These are phyloP conservation scores for Syngnathus typhle DNA, from an alignment of 2,113 vertebrate species.

Conservation along the genomic window DNA sequence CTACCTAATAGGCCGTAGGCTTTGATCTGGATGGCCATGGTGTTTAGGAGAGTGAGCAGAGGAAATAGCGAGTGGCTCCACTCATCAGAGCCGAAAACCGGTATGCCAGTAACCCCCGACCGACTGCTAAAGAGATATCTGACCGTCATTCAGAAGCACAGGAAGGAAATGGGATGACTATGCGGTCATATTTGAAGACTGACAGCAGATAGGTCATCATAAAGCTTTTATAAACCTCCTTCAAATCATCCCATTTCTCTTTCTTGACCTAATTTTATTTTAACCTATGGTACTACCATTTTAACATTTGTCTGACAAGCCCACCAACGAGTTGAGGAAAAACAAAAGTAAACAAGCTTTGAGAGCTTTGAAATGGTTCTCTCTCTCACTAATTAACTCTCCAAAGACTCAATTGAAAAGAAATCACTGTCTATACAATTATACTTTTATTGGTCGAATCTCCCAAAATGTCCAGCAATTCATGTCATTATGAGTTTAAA, in stretches of 20 bases:
- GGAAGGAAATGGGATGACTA: constrained; percentile 28
- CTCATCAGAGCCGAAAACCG: constrained; percentile 51
- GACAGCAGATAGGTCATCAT: constrained; percentile 38
- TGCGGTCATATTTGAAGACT: constrained; percentile 37
- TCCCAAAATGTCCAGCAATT: constrained; percentile 23
- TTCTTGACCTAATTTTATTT: background rate
- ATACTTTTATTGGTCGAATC: constrained; percentile 25
- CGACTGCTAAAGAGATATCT: constrained; percentile 60
- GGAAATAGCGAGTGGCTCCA: constrained; percentile 65
- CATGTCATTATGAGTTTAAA: constrained; percentile 22
- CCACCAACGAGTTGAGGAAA: background rate
- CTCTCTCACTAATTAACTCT: background rate
- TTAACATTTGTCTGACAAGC: background rate
- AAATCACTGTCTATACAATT: constrained; percentile 2
- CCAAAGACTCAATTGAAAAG: background rate
- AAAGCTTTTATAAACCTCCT: constrained; percentile 7
- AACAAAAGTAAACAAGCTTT: background rate
- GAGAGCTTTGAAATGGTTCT: background rate
- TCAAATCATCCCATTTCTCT: constrained; percentile 15
- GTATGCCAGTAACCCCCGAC: constrained; percentile 50
- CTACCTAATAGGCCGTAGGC: constrained; percentile 72
- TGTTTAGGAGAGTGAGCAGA: constrained; percentile 57
- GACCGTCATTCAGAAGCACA: constrained; percentile 46
- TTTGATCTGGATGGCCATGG: constrained; percentile 67
- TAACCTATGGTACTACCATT: background rate